These are phyloP conservation scores for Lepetodrilus schrolli DNA, from an alignment of 2,888 invertebrate genomes.

Conservation along the genomic window DNA sequence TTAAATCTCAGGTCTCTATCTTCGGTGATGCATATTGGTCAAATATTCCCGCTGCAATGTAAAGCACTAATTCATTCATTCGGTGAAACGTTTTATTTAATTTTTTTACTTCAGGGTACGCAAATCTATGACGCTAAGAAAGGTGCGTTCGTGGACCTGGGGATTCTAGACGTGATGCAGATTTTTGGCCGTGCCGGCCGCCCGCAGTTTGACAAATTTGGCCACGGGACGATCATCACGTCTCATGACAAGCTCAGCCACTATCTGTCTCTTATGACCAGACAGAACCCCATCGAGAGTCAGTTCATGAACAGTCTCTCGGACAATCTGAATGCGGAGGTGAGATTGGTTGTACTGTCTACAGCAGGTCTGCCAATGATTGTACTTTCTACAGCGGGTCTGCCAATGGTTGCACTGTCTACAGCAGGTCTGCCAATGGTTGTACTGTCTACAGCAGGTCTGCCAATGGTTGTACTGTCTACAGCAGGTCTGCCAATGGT, in stretches of 20 bases:
- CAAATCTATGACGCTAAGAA: slow-evolving; percentile 97
- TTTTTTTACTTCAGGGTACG: slow-evolving; percentile 83
- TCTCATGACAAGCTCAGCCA: slow-evolving; percentile 92
- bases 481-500: too few relatives aligned
- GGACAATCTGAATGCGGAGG: slow-evolving; percentile 98
- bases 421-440: too few relatives aligned
- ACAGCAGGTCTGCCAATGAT: too few relatives aligned
- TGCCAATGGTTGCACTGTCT: background rate
- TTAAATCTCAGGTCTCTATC: too few relatives aligned
- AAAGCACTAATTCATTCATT: too few relatives aligned
- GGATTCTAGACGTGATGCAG: slow-evolving; percentile 91
- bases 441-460: too few relatives aligned
- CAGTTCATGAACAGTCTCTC: slow-evolving; percentile 92
- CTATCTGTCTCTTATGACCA: slow-evolving; percentile 93
- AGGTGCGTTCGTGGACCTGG: slow-evolving; percentile 94
- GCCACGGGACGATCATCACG: slow-evolving; percentile 96
- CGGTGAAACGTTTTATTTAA: too few relatives aligned
- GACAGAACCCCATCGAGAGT: slow-evolving; percentile 98
- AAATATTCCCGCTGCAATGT: too few relatives aligned
- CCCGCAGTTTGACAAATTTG: slow-evolving; percentile 94
- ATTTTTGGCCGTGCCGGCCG: slow-evolving; percentile 99
- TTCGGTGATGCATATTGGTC: too few relatives aligned
- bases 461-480: too few relatives aligned
- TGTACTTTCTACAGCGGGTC: too few relatives aligned
- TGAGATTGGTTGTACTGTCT: slow-evolving; percentile 71